A percentile compares a stretch with the other conserved stretches of the same genome.
Conservation (phyloP, 2,888 invertebrate genomes). For the Coelinius sp. region DNA sequence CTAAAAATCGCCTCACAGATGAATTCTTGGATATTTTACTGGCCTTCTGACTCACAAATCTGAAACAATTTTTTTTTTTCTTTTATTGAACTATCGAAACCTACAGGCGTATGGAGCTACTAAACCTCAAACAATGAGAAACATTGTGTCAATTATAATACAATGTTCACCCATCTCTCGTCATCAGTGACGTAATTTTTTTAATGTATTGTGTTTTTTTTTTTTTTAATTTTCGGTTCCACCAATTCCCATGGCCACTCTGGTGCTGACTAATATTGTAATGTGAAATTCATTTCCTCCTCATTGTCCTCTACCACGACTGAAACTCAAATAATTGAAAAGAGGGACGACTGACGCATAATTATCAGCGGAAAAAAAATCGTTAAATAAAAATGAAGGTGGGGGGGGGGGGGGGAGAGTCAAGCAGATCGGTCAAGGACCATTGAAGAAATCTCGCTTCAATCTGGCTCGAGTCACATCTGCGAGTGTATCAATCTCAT, state of each 20-base stretch:
- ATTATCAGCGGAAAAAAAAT: neutral
- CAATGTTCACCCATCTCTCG: neutral
- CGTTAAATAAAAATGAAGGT: neutral
- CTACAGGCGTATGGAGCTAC: too few species aligned
- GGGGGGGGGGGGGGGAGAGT: neutral
- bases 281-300: too few species aligned
- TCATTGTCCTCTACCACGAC: too few species aligned
- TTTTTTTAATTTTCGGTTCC: too few species aligned
- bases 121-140: neutral
- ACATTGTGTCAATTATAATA: neutral
- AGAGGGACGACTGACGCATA: neutral
- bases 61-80: too few species aligned
- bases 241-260: too few species aligned
- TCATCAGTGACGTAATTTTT: neutral
- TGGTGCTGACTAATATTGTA: too few species aligned
- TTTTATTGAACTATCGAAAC: too few species aligned
- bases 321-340: neutral
- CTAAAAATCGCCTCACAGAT: neutral
- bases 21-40: too few species aligned
- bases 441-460: neutral
- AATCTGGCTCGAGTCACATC: neutral
- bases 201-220: neutral
- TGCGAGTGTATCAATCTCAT: neutral
- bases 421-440: constrained; percentile 3
- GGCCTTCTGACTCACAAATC: too few species aligned